Conservation (phyloP, 2,888 invertebrate species). For the Epsilonema sp. region DNA sequence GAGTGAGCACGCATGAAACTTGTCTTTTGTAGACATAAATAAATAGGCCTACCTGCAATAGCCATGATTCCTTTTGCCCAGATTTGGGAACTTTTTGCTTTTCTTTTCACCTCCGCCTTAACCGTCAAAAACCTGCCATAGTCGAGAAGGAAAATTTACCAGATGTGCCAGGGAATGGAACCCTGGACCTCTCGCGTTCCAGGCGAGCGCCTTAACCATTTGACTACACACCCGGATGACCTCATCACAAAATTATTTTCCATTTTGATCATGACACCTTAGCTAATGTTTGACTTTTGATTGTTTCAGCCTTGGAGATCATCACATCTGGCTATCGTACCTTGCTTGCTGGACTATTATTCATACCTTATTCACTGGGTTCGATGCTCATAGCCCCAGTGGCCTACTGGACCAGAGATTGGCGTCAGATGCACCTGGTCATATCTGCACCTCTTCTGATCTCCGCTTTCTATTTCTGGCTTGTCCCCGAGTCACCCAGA, state of each 20-base stretch:
- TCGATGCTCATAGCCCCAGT: neutral
- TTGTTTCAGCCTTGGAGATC: neutral
- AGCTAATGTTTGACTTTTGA: too few relatives aligned
- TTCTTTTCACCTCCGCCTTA: too few relatives aligned
- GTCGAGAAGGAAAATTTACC: too few relatives aligned
- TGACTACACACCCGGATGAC: too few relatives aligned
- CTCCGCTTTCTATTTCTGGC: neutral
- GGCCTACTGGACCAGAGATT: neutral
- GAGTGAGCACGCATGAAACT: too few relatives aligned
- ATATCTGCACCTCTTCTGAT: neutral
- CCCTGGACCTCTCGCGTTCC: too few relatives aligned
- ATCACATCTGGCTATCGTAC: neutral
- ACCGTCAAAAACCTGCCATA: neutral
- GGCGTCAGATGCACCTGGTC: neutral
- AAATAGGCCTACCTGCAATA: too few relatives aligned
- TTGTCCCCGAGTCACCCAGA: neutral
- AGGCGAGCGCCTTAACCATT: too few relatives aligned
- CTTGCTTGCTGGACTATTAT: neutral
- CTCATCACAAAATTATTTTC: neutral
- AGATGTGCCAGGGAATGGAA: too few relatives aligned
- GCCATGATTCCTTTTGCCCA: too few relatives aligned
- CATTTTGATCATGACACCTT: neutral
- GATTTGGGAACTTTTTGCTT: too few relatives aligned
- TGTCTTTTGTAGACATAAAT: too few relatives aligned
- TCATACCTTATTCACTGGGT: neutral